These are phyloP conservation scores for Euschistus heros DNA, from an alignment of 1,140 invertebrate species.

Conservation along the genomic window DNA sequence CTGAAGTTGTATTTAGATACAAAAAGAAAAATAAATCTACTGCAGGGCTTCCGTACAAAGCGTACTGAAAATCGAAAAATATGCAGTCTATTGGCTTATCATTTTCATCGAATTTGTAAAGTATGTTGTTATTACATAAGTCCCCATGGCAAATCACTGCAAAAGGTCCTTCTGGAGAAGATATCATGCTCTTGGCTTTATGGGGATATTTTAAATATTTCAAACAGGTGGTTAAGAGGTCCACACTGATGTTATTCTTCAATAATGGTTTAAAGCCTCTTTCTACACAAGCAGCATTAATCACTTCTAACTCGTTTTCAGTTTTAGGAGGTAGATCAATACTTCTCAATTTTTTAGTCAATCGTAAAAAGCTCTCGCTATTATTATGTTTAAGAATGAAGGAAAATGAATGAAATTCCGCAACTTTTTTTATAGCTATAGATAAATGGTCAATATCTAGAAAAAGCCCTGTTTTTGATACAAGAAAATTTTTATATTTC, in stretches of 20 bases:
- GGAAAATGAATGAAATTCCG: background rate
- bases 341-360: background rate
- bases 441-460: background rate
- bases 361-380: background rate
- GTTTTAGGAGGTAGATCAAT: background rate
- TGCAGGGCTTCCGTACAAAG: conserved; percentile 34
- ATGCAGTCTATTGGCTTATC: conserved; percentile 30
- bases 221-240: background rate
- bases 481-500: background rate
- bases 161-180: background rate
- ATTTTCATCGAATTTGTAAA: conserved; percentile 37
- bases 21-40: conserved; percentile 38
- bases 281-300: background rate
- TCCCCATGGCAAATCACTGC: conserved; percentile 38
- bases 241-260: background rate
- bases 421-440: background rate
- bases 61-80: conserved; percentile 37
- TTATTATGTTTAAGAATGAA: background rate
- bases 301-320: background rate
- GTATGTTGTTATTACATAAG: conserved; percentile 44
- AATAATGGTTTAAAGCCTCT: background rate
- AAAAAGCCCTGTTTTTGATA: background rate
- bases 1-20: conserved; percentile 33
- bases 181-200: background rate
- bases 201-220: background rate